Evolutionary conservation across 92 coral and sea anemone species (phyloP).

Genomic region (Zoanthus solanderi): DNA sequence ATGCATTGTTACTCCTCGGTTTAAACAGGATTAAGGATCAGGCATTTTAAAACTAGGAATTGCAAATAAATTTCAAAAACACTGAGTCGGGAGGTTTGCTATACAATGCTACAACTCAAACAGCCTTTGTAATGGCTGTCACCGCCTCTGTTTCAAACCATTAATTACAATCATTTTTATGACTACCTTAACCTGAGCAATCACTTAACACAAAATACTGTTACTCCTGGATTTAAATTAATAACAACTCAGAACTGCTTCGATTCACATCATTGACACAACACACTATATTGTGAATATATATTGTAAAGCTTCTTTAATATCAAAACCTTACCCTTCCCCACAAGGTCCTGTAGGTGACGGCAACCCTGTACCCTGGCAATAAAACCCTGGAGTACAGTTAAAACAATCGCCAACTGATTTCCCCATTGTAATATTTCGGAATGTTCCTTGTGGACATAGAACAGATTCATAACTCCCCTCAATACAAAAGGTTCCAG

Average conservation of each 20-base stretch:
- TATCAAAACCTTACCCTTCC: slow-evolving; percentile 66
- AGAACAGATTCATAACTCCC: slow-evolving; percentile 74
- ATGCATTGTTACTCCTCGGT: too few species aligned
- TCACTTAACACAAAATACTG: too few species aligned
- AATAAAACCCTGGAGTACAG: slow-evolving; percentile 94
- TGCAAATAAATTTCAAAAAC: background rate
- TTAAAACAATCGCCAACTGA: slow-evolving; percentile 77
- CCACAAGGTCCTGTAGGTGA: slow-evolving; percentile 91
- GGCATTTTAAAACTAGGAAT: too few species aligned
- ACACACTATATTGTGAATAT: background rate
- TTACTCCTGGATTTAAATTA: background rate
- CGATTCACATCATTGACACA: too few species aligned
- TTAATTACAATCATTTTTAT: too few species aligned
- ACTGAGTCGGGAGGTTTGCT: too few species aligned
- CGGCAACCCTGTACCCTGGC: slow-evolving; percentile 84
- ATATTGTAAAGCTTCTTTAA: too few species aligned
- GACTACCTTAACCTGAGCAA: too few species aligned
- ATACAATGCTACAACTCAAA: too few species aligned
- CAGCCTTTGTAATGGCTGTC: too few species aligned
- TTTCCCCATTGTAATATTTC: slow-evolving; percentile 80
- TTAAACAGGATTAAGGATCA: too few species aligned
- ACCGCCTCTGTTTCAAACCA: too few species aligned
- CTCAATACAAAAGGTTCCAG: slow-evolving; percentile 78
- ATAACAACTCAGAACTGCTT: background rate
- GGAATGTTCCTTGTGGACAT: slow-evolving; percentile 91